A percentile compares a stretch with the other conserved stretches of the same genome.
These are phyloP conservation scores for Ladona fulva DNA, from an alignment of 1,140 invertebrate species.

Conservation along the genomic window DNA sequence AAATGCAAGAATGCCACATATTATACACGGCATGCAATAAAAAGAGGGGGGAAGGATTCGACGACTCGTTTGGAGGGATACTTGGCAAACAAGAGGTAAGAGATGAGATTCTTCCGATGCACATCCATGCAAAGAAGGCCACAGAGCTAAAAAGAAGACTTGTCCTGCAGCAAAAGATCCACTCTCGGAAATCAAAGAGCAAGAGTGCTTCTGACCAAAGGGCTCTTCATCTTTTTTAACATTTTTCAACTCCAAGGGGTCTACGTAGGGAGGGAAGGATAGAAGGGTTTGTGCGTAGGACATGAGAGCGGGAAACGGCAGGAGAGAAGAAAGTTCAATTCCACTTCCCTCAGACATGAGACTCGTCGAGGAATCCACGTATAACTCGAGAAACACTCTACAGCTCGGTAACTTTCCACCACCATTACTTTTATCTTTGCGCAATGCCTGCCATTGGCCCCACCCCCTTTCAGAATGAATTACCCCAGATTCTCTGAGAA, in stretches of 20 bases:
- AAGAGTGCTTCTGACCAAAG: too few relatives aligned
- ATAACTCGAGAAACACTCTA: background rate
- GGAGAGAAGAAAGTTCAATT: background rate
- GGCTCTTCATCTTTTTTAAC: too few relatives aligned
- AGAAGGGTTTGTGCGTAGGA: background rate
- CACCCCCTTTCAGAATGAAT: background rate
- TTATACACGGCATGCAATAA: background rate
- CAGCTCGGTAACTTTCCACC: background rate
- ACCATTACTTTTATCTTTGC: background rate
- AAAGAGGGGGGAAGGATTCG: background rate
- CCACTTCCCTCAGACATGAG: background rate
- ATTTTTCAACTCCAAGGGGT: too few relatives aligned
- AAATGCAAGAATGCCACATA: slow-evolving; percentile 7
- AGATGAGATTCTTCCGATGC: too few relatives aligned
- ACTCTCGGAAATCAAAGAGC: too few relatives aligned
- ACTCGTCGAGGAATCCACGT: background rate
- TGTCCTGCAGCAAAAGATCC: too few relatives aligned
- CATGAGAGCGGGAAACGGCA: background rate
- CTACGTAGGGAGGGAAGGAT: background rate
- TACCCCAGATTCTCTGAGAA: too few relatives aligned
- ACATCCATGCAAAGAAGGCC: too few relatives aligned
- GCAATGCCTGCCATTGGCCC: too few relatives aligned
- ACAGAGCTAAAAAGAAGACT: too few relatives aligned
- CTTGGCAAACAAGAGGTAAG: too few relatives aligned
- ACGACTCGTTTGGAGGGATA: too few relatives aligned